Conservation (phyloP, 1,140 invertebrate genomes). For the Dendrolimus kikuchii region DNA sequence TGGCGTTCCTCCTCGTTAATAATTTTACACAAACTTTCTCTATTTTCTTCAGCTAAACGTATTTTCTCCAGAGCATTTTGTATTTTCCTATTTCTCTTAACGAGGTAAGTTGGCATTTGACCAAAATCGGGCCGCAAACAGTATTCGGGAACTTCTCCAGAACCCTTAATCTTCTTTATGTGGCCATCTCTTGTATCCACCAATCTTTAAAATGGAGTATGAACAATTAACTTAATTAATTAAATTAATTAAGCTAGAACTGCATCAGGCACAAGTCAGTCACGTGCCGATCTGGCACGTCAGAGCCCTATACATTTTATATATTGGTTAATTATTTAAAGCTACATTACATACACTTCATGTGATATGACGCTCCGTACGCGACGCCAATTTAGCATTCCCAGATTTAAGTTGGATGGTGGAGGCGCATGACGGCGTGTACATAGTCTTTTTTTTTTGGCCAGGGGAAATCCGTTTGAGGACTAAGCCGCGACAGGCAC, state of each 20-base stretch:
- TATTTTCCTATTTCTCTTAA: conserved; percentile 47
- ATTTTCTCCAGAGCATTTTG: conserved; percentile 40
- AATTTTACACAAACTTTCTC: conserved; percentile 55
- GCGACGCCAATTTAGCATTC: too few relatives aligned
- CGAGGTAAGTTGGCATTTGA: conserved; percentile 52
- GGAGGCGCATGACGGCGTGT: too few relatives aligned
- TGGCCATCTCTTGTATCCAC: conserved; percentile 65
- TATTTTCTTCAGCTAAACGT: conserved; percentile 38
- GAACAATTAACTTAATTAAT: conserved; percentile 6
- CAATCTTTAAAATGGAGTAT: conserved; percentile 20
- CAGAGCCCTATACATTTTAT: too few relatives aligned
- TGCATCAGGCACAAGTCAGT: background rate
- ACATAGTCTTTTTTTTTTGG: too few relatives aligned
- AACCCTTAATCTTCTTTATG: conserved; percentile 59
- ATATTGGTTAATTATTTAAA: too few relatives aligned
- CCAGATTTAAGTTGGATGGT: too few relatives aligned
- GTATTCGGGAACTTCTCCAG: conserved; percentile 59
- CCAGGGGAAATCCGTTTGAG: too few relatives aligned
- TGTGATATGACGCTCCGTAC: too few relatives aligned
- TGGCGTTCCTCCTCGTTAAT: conserved; percentile 45
- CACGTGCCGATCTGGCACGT: background rate
- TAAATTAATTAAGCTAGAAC: background rate
- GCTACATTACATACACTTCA: too few relatives aligned
- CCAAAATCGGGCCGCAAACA: conserved; percentile 56
- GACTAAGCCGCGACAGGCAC: too few relatives aligned